phyloP scores from a whole-genome alignment of 2,113 vertebrate genomes.

The Excalfactoria chinensis region DNA sequence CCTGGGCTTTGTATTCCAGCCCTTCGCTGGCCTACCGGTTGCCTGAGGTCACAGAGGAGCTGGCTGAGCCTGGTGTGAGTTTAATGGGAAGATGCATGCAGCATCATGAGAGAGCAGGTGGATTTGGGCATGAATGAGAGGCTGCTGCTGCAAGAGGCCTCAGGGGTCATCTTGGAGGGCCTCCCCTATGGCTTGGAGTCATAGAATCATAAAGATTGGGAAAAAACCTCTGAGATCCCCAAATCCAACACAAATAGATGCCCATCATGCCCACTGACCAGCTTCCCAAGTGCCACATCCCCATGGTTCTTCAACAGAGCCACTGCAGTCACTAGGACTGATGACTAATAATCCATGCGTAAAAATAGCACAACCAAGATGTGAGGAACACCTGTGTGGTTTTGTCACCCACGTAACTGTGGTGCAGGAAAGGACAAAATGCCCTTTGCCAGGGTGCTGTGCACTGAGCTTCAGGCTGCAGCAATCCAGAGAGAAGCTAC shows the following conservation, averaged over 20 bases:
- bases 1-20: background rate
- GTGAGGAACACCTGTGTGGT: fast-evolving
- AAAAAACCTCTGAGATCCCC: too few species aligned
- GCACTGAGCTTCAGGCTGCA: background rate
- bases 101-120: fast-evolving
- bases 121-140: fast-evolving
- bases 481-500: background rate
- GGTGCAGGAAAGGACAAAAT: background rate
- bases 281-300: too few species aligned
- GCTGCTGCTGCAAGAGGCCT: fast-evolving
- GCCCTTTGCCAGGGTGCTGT: background rate
- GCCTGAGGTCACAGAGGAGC: fast-evolving
- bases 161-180: background rate
- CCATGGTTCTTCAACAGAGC: background rate
- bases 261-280: too few species aligned
- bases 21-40: background rate
- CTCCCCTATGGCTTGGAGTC: fast-evolving
- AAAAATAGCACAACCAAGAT: fast-evolving
- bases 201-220: too few species aligned
- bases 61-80: background rate
- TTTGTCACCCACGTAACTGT: fast-evolving
- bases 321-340: fast-evolving
- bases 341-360: fast-evolving
- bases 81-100: fast-evolving
- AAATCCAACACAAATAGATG: too few species aligned